These are phyloP conservation scores for Dendrophyllia cribrosa DNA, from an alignment of 64 coral and sea anemone species.

Conservation along the genomic window DNA sequence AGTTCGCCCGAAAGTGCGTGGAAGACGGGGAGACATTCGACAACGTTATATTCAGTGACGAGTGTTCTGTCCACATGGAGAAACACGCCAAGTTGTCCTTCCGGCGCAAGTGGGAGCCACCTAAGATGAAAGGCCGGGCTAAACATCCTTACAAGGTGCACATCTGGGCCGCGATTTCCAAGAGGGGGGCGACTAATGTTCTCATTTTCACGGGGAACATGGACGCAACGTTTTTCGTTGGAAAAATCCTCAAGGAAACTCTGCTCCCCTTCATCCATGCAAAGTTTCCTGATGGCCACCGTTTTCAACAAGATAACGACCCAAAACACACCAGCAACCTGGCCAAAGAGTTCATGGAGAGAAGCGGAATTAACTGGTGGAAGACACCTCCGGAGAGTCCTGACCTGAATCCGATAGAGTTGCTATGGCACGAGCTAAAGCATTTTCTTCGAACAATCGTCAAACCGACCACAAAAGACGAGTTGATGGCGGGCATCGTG, in stretches of 20 bases:
- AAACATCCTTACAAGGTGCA: conserved; percentile 44
- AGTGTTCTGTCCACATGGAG: too few species aligned
- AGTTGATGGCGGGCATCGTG: too few species aligned
- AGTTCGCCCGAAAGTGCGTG: background rate
- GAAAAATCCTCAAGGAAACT: background rate
- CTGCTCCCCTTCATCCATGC: background rate
- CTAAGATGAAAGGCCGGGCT: background rate
- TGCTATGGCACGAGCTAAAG: conserved; percentile 16
- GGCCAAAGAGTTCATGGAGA: background rate
- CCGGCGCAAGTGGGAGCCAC: conserved; percentile 23
- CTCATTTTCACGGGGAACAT: conserved; percentile 14
- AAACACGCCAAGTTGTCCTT: conserved; percentile 7
- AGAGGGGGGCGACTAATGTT: conserved; percentile 14
- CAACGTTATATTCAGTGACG: conserved; percentile 5
- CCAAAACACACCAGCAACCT: too few species aligned
- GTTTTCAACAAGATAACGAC: conserved; percentile 41
- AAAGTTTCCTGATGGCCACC: conserved; percentile 49
- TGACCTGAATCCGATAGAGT: conserved; percentile 14
- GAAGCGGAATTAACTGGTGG: background rate
- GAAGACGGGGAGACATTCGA: background rate
- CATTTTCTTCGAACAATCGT: too few species aligned
- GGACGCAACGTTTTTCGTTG: conserved; percentile 4
- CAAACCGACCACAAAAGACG: too few species aligned
- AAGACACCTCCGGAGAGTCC: too few species aligned
- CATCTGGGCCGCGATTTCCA: conserved; percentile 20